Base-by-base conservation (phyloP, 2,888 invertebrate genomes). In the Ethmia dodecea region DNA sequence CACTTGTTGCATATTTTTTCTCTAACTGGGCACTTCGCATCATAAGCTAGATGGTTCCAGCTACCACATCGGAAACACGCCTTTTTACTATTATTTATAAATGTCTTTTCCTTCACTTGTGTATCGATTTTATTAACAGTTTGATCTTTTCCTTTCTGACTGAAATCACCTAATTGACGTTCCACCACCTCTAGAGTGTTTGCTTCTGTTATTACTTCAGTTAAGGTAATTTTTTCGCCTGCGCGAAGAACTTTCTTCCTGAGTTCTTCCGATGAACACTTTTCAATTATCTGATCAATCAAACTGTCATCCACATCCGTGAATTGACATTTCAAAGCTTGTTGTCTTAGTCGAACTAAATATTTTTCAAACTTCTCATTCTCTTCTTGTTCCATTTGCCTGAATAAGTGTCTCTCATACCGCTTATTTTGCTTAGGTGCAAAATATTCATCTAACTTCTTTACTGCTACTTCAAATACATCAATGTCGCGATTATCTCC, bases 251-350 rank as follows among this genome's bases (percentile, higher is more conserved):
- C n/a, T 13, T 36, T 36, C 22, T 36, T 36, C n/a, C 31, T 27
- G 8, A 36, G 22, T 4, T 31, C 36, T 2, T 2, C 11, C 4
- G 36, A 36, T 5, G 15, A 4, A 26, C 32, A 25, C 26, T 39
- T 39, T 27, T 39, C 35, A 8, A 14, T 26, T 16, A 35, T 35
- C 28, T 41, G 41, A 15, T 41, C 41, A 16, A 41, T 33, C 14
- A 41, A 13, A 5, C 52, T 14, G 2, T 53, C 49, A 0, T 55
- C 44, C 3, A 11, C 12, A 5, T 26, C 20, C 0, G 5, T 2
- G 28, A 53, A 52, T 6, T 51, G 13, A 26, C 53, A 57, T 42
- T 53, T 54, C 1, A 4, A 14, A 1, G 40, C 31, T 42, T 55
- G 52, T 0, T 40, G 11, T 10, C 54, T 29, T 1, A 54, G 13